Conservation (phyloP, 2,797 vertebrate species). For the Alcedo quadribrachys region DNA sequence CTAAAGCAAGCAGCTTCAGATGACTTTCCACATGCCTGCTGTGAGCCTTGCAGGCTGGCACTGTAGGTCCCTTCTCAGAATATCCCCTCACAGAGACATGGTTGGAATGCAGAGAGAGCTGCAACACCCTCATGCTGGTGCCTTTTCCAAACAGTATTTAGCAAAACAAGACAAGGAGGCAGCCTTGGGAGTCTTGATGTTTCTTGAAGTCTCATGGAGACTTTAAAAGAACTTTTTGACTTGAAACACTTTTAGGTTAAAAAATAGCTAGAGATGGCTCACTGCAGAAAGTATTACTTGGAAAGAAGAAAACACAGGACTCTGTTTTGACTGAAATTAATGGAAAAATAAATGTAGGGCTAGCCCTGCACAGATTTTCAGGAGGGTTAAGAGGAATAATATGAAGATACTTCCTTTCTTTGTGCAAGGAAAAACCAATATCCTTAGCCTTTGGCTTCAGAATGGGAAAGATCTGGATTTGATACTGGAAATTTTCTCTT, state of each 20-base stretch:
- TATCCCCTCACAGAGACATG: neutral
- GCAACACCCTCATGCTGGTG: neutral
- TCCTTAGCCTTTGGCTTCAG: neutral
- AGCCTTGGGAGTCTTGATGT: neutral
- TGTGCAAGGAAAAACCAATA: neutral
- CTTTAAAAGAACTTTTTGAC: neutral
- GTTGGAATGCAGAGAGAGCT: neutral
- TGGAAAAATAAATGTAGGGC: neutral
- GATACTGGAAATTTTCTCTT: neutral
- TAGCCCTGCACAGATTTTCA: neutral
- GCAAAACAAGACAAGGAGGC: fast-evolving
- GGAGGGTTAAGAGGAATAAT: neutral
- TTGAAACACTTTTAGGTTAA: neutral
- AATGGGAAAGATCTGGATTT: neutral
- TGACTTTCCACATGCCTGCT: neutral
- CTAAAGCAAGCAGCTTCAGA: neutral
- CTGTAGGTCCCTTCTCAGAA: neutral
- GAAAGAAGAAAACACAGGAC: neutral
- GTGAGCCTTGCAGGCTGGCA: neutral
- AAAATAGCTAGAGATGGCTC: neutral
- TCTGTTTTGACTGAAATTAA: neutral
- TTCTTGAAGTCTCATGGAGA: neutral
- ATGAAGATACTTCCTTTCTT: neutral
- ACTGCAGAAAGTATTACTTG: neutral
- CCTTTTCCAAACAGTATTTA: neutral